Evolutionary conservation across 2,888 invertebrate species (phyloP).

Genomic region (Crepidodera aurea): DNA sequence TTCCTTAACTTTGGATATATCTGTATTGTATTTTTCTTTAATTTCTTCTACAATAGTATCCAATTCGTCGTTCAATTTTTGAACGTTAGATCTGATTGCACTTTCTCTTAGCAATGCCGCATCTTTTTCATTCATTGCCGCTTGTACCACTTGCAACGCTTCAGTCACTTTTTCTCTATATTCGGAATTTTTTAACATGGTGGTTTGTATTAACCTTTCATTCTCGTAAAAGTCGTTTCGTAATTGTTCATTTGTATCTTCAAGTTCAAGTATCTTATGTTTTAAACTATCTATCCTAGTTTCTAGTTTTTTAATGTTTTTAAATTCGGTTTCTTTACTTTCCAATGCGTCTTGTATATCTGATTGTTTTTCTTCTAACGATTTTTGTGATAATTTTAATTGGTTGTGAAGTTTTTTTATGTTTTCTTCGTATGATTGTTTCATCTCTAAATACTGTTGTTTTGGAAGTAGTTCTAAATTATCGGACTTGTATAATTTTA

Average conservation of each 20-base stretch:
- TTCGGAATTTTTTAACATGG: constrained; percentile 62
- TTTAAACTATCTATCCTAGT: constrained; percentile 63
- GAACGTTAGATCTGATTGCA: constrained; percentile 62
- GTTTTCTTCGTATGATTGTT: constrained; percentile 64
- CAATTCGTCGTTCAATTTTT: constrained; percentile 64
- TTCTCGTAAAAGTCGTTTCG: constrained; percentile 60
- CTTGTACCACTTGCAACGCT: constrained; percentile 67
- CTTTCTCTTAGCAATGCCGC: constrained; percentile 64
- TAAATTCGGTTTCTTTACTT: constrained; percentile 50
- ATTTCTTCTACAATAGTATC: constrained; percentile 66
- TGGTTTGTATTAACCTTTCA: constrained; percentile 53
- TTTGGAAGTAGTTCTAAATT: constrained; percentile 53
- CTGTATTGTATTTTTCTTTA: constrained; percentile 66
- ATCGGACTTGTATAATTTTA: constrained; percentile 64
- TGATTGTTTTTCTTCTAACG: constrained; percentile 55
- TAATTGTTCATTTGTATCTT: constrained; percentile 57
- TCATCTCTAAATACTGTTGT: constrained; percentile 42
- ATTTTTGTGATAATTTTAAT: constrained; percentile 34
- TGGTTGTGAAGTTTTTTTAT: constrained; percentile 64
- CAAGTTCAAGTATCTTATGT: constrained; percentile 59
- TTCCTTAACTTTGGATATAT: constrained; percentile 66
- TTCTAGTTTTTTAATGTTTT: constrained; percentile 59
- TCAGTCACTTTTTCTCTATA: constrained; percentile 67
- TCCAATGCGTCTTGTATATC: constrained; percentile 63
- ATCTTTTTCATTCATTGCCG: constrained; percentile 66